Evolutionary conservation across 2,797 vertebrate species (phyloP).

Genomic region (Coregonus ussuriensis): DNA sequence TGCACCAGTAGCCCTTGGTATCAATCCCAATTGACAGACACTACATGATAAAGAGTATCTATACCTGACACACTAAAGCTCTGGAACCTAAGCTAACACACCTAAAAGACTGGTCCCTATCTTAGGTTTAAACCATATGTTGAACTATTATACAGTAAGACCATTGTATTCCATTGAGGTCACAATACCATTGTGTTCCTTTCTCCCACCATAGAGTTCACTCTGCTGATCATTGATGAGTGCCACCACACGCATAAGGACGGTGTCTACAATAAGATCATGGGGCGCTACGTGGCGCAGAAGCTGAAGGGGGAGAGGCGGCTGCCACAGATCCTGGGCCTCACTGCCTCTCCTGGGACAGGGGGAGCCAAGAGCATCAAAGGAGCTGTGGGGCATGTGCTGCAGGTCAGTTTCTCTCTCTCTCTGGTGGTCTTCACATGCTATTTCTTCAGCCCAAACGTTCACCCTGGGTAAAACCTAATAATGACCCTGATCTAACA

Average conservation of each 20-base stretch:
- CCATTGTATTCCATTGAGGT: background rate
- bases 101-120: too few relatives aligned
- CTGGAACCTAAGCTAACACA: too few relatives aligned
- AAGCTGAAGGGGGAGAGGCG: slow-evolving; percentile 64
- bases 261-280: slow-evolving; percentile 85
- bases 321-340: slow-evolving; percentile 88
- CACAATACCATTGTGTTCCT: background rate
- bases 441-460: background rate
- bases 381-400: slow-evolving; percentile 80
- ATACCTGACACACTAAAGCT: too few relatives aligned
- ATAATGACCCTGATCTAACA: background rate
- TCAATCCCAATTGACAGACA: too few relatives aligned
- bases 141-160: background rate
- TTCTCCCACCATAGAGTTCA: slow-evolving; percentile 77
- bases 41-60: too few relatives aligned
- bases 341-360: slow-evolving; percentile 90
- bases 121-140: background rate
- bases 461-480: background rate
- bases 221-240: slow-evolving; percentile 89
- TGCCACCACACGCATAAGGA: slow-evolving; percentile 95
- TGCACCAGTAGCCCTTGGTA: too few relatives aligned
- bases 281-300: slow-evolving; percentile 81
- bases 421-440: slow-evolving; percentile 1
- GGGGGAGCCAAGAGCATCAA: slow-evolving; percentile 74
- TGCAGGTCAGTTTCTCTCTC: slow-evolving; percentile 78